Percentiles rank a stretch among this genome's conserved stretches.
phyloP scores from a whole-genome alignment of 2,888 invertebrate genomes.

The Drosophila macrospina region DNA sequence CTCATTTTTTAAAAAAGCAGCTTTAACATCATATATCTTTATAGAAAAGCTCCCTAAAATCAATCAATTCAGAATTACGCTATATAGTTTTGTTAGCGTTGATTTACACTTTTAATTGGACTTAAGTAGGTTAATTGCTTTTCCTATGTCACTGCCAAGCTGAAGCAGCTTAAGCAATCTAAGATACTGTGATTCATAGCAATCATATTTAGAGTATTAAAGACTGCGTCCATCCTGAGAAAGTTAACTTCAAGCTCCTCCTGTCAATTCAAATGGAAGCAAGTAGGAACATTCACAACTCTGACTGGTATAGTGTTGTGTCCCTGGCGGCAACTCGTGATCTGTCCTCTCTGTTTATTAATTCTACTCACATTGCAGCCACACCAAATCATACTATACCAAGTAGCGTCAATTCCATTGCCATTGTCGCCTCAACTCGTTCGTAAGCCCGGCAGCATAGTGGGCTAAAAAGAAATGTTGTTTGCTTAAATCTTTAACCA shows the following conservation, averaged over 20 bases:
- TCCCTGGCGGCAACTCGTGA: conserved; percentile 34
- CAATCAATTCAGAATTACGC: neutral
- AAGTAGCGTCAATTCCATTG: conserved; percentile 62
- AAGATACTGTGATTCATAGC: conserved; percentile 50
- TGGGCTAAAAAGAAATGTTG: conserved; percentile 27
- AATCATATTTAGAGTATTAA: conserved; percentile 55
- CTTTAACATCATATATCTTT: too few relatives aligned
- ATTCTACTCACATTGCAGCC: conserved; percentile 74
- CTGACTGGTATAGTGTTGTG: conserved; percentile 17
- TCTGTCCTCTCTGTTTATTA: conserved; percentile 70
- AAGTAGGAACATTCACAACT: conserved; percentile 62
- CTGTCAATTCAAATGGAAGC: conserved; percentile 27
- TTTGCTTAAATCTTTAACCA: neutral
- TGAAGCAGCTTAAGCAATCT: neutral
- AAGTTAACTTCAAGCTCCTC: conserved; percentile 35
- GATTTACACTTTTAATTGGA: neutral
- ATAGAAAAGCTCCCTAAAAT: too few relatives aligned
- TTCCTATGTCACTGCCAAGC: neutral
- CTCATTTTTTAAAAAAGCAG: too few relatives aligned
- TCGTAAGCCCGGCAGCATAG: conserved; percentile 29
- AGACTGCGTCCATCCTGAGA: conserved; percentile 37
- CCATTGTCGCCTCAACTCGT: conserved; percentile 72
- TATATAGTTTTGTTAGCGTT: neutral
- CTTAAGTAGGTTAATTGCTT: neutral
- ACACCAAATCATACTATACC: conserved; percentile 48